Conservation (phyloP, 2,797 vertebrate species). For the Anguilla megastoma region DNA sequence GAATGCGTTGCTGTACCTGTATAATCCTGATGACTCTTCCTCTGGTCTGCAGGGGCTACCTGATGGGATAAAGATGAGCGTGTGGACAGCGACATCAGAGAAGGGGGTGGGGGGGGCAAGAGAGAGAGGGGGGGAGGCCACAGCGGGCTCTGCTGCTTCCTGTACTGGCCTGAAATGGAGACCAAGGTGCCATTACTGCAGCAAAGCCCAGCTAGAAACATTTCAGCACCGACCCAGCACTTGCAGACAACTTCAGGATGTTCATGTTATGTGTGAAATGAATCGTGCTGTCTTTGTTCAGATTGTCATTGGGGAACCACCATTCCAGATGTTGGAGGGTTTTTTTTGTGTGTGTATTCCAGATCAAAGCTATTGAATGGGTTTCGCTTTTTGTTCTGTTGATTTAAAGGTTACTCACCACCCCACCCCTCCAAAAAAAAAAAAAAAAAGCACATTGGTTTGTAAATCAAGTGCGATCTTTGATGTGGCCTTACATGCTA, state of each 20-base stretch:
- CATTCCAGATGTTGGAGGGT: not conserved
- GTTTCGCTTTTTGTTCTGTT: not conserved
- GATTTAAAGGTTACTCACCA: not conserved
- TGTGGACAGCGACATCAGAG: not conserved
- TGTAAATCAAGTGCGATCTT: slow-evolving; percentile 44
- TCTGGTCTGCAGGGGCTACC: slow-evolving; percentile 83
- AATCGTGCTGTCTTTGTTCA: not conserved
- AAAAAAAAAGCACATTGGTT: slow-evolving; percentile 36
- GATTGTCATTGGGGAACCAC: not conserved
- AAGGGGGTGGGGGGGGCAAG: slow-evolving; percentile 4
- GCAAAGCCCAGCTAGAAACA: not conserved
- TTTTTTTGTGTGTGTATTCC: not conserved
- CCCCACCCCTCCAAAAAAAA: not conserved
- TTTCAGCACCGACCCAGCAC: not conserved
- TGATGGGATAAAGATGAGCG: slow-evolving; percentile 84
- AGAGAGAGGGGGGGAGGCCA: slow-evolving; percentile 3
- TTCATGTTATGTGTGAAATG: not conserved
- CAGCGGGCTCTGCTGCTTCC: slow-evolving; percentile 24
- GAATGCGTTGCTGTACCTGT: not conserved
- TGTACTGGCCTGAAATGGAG: not conserved
- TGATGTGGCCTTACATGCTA: slow-evolving; percentile 46
- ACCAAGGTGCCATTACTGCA: not conserved
- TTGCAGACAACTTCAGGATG: not conserved
- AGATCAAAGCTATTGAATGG: slow-evolving; percentile 4
- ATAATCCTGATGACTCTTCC: not conserved